Base-by-base conservation (phyloP, 2,888 invertebrate species). In the Mythimna pallens region DNA sequence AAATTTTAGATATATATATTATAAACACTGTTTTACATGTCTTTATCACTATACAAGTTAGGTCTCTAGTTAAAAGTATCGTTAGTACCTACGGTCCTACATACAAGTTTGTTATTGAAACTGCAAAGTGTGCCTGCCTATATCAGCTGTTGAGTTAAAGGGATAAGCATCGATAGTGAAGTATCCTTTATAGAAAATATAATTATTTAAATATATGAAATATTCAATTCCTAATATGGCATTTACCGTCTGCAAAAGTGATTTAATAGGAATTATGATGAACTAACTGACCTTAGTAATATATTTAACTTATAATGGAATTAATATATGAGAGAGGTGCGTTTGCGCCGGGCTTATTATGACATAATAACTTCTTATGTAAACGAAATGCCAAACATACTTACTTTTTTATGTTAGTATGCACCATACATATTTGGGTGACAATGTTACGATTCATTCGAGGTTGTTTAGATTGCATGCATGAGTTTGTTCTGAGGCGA, bases 161-260 rank as follows among this genome's bases (percentile, higher is more conserved):
- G 87, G 88, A 83, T 92, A 91, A 92, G 89, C 89, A 86, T 88
- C 88, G 85, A 89, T 83, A 88, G 86, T 81, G 57, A 82, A 89
- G 82, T 90, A 91, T 91, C 89, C 87, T 90, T 87, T 90, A 88
- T 88, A 83, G 85, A 86, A 83, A 80, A 83, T 85, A 80, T 84
- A 82, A 82, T 85, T 89, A 88, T 92, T 91, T 93, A 92, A 93
- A 86, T 83, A 78, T 83, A 88, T 85, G 80, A 88, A 92, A 93
- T 94, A 93, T 93, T 89, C 92, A 93, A 96, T 95, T 96, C 96
- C 96, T 96, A 96, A 92, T 91, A 95, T 92, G 95, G 96, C 96
- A 96, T 96, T 96, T 96, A 96, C 94, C 94, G 95, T 95, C 93
- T 94, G 94, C 92, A 90, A 93, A 89, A 95, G 95, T 95, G 94